Evolutionary conservation across 2,888 invertebrate species (phyloP).

Genomic region (Celastrina argiolus): DNA sequence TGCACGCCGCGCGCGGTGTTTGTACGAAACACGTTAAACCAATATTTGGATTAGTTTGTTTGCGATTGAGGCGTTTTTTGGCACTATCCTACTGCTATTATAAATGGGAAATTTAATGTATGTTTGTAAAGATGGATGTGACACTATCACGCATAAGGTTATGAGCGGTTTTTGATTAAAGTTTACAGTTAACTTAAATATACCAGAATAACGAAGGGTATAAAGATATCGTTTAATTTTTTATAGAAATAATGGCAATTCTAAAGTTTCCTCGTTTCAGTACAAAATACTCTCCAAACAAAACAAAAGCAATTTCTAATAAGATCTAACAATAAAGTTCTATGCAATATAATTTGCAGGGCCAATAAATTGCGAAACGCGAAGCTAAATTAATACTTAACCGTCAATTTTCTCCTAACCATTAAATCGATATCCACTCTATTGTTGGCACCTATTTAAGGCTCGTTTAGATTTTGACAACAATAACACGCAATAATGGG

Average conservation of each 20-base stretch:
- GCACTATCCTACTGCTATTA: too few relatives aligned
- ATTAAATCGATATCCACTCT: slow-evolving; percentile 8
- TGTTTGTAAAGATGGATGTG: too few relatives aligned
- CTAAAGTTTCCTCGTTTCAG: too few relatives aligned
- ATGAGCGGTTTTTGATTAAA: too few relatives aligned
- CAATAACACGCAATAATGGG: slow-evolving; percentile 25
- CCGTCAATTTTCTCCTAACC: slow-evolving; percentile 13
- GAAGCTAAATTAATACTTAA: not conserved
- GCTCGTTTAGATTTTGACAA: slow-evolving; percentile 25
- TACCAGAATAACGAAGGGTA: too few relatives aligned
- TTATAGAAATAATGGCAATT: too few relatives aligned
- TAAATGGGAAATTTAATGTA: too few relatives aligned
- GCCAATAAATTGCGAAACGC: not conserved
- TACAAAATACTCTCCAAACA: too few relatives aligned
- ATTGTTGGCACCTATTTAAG: slow-evolving; percentile 7
- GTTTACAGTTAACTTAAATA: too few relatives aligned
- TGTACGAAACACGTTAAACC: not conserved
- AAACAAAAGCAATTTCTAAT: not conserved
- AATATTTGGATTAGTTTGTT: not conserved
- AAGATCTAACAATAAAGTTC: not conserved
- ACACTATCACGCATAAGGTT: too few relatives aligned
- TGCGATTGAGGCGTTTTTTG: not conserved
- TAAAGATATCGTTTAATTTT: too few relatives aligned
- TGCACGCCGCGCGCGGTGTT: not conserved
- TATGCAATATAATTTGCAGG: not conserved